Evolutionary conservation across 1,140 invertebrate species (phyloP), one percentile per base, ranked within the genome.

Genomic region (Cyclargus thomasi): DNA sequence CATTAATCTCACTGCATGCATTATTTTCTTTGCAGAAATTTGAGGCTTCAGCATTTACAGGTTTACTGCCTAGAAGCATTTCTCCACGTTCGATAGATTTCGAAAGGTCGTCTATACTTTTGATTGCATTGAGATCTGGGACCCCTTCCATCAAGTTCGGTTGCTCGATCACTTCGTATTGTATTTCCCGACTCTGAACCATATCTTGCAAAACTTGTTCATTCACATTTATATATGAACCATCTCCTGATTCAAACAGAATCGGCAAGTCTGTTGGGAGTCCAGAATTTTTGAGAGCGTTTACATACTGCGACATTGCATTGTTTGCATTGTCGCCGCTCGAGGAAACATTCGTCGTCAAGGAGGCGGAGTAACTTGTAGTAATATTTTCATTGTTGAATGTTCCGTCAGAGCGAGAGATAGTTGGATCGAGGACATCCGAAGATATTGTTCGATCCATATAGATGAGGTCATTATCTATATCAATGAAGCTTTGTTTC

Each of bases 201-300:
- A 92, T 91, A 70, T 92, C 91, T 64, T 91, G 81, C 20, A 92
- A 81, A 21, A 92, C 90, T 84, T 92, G 91, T 83, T 92, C 92
- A 66, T 92, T 92, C 8, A 92, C 87, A 57, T 91, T 92, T 6
- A 92, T 90, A 66, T 92, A 92, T 1, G 91, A 92, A 0, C 92
- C 92, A 70, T 92, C 91, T 10, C 91, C 91, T 39, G 90, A 92
- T 73, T 92, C 91, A 63, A 92, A 90, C 4, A 92, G 75, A 71
- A 92, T 92, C 3, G 92, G 91, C 21, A 92, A 75, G 75, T 92
- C 90, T 17, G 91, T 91, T 1, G 92, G 92, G 18, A 92, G 78
- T 10, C 92, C 92, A 6, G 92, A 91, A 68, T 76, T 91, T 77
- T 92, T 92, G 23, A 92, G 74, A 5, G 91, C 90, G 72, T 91